phyloP scores from a whole-genome alignment of 2,888 invertebrate genomes.

The Leptopilina syphax region DNA sequence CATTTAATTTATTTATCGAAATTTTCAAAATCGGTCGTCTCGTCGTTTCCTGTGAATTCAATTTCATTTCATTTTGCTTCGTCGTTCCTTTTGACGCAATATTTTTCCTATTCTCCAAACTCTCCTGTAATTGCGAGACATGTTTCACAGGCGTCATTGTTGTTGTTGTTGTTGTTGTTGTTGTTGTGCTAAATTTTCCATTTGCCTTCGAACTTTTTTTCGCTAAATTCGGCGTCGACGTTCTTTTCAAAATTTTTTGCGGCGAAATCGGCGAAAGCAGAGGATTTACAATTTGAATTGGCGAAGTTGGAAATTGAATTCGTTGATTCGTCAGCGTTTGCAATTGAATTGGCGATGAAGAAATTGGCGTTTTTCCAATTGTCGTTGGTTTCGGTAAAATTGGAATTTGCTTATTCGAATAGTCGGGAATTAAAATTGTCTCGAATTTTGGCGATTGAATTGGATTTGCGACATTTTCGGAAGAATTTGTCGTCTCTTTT shows the following conservation, averaged over 20 bases:
- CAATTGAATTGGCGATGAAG: background rate
- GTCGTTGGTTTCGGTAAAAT: background rate
- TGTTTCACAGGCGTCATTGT: too few species aligned
- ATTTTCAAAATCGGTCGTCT: slow-evolving; percentile 14
- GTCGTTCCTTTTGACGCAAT: background rate
- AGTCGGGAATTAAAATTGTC: slow-evolving; percentile 16
- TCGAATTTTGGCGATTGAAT: background rate
- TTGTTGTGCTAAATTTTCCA: background rate
- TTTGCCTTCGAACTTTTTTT: background rate
- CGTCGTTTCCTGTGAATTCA: background rate
- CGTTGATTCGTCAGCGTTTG: background rate
- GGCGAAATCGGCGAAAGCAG: too few species aligned
- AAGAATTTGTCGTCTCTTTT: background rate
- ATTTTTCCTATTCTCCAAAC: background rate
- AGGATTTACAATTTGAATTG: background rate
- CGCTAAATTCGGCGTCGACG: too few species aligned
- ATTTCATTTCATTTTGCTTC: background rate
- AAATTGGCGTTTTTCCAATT: background rate
- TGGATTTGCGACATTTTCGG: background rate
- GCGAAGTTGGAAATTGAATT: background rate
- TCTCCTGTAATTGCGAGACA: background rate
- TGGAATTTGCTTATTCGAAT: background rate
- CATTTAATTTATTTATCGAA: slow-evolving; percentile 27
- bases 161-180: background rate
- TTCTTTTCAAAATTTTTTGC: background rate